phyloP scores from a whole-genome alignment of 2,888 invertebrate species.

The Xestoiulus laeticollis region DNA sequence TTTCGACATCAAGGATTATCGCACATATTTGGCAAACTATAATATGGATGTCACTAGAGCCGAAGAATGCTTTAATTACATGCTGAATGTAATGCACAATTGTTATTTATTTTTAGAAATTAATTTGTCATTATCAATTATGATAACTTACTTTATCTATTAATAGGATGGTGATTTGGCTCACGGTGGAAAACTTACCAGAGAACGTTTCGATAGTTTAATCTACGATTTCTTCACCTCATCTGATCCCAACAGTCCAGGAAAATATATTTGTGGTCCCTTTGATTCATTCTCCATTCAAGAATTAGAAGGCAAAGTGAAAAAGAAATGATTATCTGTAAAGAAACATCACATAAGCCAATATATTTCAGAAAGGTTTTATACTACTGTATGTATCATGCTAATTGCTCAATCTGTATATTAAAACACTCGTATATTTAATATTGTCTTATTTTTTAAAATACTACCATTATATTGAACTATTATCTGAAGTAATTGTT shows the following conservation, averaged over 20 bases:
- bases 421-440: not conserved
- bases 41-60: constrained; percentile 60
- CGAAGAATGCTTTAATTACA: constrained; percentile 60
- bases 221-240: constrained; percentile 61
- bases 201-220: constrained; percentile 60
- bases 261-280: constrained; percentile 60
- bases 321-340: constrained; percentile 37
- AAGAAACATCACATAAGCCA: not conserved
- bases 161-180: constrained; percentile 58
- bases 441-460: too few species aligned
- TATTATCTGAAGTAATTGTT: too few species aligned
- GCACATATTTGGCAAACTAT: constrained; percentile 59
- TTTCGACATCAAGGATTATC: constrained; percentile 60
- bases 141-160: constrained; percentile 12
- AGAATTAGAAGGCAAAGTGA: constrained; percentile 58
- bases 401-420: not conserved
- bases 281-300: constrained; percentile 58
- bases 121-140: not conserved
- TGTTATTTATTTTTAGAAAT: not conserved
- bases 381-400: not conserved
- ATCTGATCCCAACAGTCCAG: constrained; percentile 58
- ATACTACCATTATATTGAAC: too few species aligned
- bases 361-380: constrained; percentile 8
- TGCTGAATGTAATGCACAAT: constrained; percentile 58
- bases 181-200: constrained; percentile 59